Evolutionary conservation across 2,113 vertebrate species (phyloP).

Genomic region (Motacilla tschutschensis): DNA sequence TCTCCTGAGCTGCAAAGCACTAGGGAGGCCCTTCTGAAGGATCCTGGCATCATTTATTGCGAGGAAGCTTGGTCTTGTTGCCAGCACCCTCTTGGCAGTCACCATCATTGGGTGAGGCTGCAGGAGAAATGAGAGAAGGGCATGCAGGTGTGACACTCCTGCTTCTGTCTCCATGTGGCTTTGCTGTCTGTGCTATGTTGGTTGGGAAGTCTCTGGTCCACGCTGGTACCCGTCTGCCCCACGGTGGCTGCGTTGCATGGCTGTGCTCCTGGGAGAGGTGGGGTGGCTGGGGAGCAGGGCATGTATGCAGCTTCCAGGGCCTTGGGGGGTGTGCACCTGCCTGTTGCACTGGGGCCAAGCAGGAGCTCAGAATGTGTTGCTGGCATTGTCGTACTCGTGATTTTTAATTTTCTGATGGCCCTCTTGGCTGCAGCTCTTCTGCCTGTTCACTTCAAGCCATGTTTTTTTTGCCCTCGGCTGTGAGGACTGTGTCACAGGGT

Average conservation of each 20-base stretch:
- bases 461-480: background rate
- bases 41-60: background rate
- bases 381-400: rapidly evolving
- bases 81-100: background rate
- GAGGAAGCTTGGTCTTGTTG: background rate
- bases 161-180: background rate
- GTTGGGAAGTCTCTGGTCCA: background rate
- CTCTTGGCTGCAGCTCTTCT: background rate
- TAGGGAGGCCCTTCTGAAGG: background rate
- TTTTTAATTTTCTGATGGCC: background rate
- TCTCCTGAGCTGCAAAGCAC: background rate
- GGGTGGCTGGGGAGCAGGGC: background rate
- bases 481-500: background rate
- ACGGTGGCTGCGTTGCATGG: background rate
- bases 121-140: background rate
- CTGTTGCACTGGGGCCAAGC: rapidly evolving
- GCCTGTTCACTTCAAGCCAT: background rate
- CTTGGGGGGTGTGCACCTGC: background rate
- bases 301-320: background rate
- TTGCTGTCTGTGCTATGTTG: background rate
- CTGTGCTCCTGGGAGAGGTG: background rate
- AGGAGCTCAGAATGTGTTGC: background rate
- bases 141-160: background rate
- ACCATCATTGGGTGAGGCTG: rapidly evolving
- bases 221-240: background rate